Conservation (phyloP, 2,113 vertebrate species). For the Silurus meridionalis region DNA sequence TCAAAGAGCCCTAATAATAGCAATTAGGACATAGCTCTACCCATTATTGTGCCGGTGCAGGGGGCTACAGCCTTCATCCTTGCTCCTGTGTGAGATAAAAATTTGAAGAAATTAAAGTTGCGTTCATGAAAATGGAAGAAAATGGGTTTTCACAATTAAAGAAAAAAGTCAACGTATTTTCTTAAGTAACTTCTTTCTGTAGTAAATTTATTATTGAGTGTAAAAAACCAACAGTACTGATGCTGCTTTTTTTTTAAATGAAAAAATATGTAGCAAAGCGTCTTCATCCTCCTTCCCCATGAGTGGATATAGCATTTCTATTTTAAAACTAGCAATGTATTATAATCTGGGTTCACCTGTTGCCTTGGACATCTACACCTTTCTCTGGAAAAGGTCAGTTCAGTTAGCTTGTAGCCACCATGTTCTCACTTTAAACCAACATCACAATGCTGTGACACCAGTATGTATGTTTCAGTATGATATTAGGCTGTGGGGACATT, state of each 20-base stretch:
- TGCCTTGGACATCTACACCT: neutral
- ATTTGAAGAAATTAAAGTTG: constrained; percentile 9
- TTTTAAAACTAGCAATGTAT: neutral
- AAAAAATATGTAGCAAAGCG: neutral
- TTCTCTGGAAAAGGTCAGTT: neutral
- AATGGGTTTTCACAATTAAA: neutral
- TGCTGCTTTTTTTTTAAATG: too few species aligned
- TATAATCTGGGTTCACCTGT: neutral
- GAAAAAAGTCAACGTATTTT: neutral
- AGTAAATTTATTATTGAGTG: neutral
- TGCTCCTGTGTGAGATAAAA: constrained; percentile 35
- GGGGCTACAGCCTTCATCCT: constrained; percentile 21
- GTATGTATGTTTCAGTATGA: neutral
- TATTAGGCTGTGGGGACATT: neutral
- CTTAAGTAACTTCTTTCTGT: neutral
- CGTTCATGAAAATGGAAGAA: neutral
- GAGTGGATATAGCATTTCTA: neutral
- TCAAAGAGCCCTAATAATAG: constrained; percentile 67
- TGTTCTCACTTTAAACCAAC: neutral
- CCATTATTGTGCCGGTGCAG: constrained; percentile 58
- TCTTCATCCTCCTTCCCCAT: neutral
- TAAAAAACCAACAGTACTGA: neutral
- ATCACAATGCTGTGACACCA: neutral
- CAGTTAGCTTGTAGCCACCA: neutral
- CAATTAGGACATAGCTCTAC: constrained; percentile 61